phyloP scores from a whole-genome alignment of 2,113 vertebrate genomes.

The Odocoileus hemionus region DNA sequence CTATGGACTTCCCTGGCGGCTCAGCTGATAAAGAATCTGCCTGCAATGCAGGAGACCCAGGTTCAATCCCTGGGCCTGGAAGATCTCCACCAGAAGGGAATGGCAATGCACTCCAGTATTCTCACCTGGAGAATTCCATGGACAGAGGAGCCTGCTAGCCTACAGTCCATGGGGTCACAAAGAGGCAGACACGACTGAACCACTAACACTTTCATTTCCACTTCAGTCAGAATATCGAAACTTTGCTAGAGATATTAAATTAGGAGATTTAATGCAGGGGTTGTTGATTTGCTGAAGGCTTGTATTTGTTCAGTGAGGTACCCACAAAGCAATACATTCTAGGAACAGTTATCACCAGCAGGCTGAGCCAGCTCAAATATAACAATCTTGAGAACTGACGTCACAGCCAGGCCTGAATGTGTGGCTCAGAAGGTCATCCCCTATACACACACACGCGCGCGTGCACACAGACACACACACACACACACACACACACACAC shows the following conservation, averaged over 20 bases:
- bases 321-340: rapidly evolving
- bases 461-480: too few relatives aligned
- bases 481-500: too few relatives aligned
- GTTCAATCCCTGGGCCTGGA: not conserved
- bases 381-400: not conserved
- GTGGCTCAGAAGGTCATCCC: too few relatives aligned
- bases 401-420: not conserved
- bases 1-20: not conserved
- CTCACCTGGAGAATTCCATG: not conserved
- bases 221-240: not conserved
- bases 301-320: not conserved
- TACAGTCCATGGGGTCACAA: rapidly evolving
- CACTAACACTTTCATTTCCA: not conserved
- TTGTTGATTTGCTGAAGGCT: not conserved
- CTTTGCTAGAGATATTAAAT: too few relatives aligned
- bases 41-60: not conserved
- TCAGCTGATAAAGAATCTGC: not conserved
- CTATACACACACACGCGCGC: too few relatives aligned
- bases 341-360: not conserved
- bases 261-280: too few relatives aligned
- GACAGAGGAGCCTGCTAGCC: not conserved
- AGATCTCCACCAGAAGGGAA: not conserved
- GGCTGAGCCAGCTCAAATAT: not conserved
- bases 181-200: not conserved
- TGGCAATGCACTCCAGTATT: not conserved